phyloP scores from a whole-genome alignment of 2,113 vertebrate species.

The Speoplatyrhinus poulsoni region DNA sequence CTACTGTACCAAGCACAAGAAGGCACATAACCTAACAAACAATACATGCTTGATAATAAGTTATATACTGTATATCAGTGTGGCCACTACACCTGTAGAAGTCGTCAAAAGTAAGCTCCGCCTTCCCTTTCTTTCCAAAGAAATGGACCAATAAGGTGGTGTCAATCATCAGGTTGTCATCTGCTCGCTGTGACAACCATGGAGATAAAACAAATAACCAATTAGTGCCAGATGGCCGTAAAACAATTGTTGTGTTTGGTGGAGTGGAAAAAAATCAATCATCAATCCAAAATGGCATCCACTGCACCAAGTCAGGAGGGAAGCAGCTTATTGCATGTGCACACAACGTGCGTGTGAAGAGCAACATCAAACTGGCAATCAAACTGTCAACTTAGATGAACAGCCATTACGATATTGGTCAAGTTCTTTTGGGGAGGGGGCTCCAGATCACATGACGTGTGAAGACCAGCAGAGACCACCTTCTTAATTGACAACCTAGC shows the following conservation, averaged over 20 bases:
- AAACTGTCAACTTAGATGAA: slow-evolving; percentile 29
- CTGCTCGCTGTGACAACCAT: slow-evolving; percentile 80
- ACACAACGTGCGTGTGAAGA: slow-evolving; percentile 25
- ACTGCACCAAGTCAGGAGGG: slow-evolving; percentile 43
- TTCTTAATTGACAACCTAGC: too few species aligned
- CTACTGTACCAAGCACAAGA: neutral
- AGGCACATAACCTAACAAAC: neutral
- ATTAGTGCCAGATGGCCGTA: slow-evolving; percentile 24
- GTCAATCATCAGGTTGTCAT: slow-evolving; percentile 88
- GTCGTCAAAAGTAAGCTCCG: slow-evolving; percentile 95
- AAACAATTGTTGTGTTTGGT: slow-evolving; percentile 5
- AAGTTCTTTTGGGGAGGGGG: too few species aligned
- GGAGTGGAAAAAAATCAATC: slow-evolving; percentile 29
- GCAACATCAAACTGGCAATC: slow-evolving; percentile 31
- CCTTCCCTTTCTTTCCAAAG: slow-evolving; percentile 97
- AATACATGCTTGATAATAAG: neutral
- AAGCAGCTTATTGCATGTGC: slow-evolving; percentile 41
- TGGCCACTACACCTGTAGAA: slow-evolving; percentile 88
- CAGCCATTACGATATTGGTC: slow-evolving; percentile 3
- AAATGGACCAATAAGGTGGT: slow-evolving; percentile 96
- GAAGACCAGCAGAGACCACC: too few species aligned
- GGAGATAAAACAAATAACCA: slow-evolving; percentile 25
- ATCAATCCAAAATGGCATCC: slow-evolving; percentile 50
- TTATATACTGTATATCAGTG: neutral
- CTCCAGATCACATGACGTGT: neutral